phyloP scores from a whole-genome alignment of 1,140 invertebrate species.

The Lucilia sericata region DNA sequence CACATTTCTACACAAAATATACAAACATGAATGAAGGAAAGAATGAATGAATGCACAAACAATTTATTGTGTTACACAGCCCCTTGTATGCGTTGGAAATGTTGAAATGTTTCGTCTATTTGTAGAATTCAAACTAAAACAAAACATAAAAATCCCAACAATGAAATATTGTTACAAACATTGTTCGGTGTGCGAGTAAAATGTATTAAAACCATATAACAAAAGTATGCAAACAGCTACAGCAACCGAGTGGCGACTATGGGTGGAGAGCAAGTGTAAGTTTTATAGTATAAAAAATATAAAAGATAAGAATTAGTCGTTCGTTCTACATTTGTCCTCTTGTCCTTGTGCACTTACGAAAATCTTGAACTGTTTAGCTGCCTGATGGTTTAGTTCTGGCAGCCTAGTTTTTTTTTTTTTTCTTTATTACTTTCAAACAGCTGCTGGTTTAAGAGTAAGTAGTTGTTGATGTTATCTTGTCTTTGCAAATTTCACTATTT shows the following conservation, averaged over 20 bases:
- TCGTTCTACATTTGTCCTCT: neutral
- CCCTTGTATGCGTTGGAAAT: neutral
- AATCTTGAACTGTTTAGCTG: neutral
- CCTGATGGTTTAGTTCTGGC: neutral
- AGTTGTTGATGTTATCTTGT: neutral
- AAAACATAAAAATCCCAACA: neutral
- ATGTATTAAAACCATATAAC: neutral
- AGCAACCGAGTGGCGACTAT: too few relatives aligned
- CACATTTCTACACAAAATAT: neutral
- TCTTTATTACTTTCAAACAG: neutral
- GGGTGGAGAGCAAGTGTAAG: too few relatives aligned
- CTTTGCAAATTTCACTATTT: neutral
- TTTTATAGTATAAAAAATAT: too few relatives aligned
- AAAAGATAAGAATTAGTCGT: neutral
- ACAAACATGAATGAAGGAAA: neutral
- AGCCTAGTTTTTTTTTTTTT: neutral
- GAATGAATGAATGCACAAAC: neutral
- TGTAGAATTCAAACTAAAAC: neutral
- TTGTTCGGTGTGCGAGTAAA: neutral
- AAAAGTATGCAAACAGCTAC: neutral
- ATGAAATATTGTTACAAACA: neutral
- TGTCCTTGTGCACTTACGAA: conserved; percentile 20
- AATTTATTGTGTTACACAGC: neutral
- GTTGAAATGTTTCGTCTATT: neutral
- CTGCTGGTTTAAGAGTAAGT: neutral